Evolutionary conservation across 2,113 vertebrate genomes (phyloP).

Genomic region (Numenius arquata): DNA sequence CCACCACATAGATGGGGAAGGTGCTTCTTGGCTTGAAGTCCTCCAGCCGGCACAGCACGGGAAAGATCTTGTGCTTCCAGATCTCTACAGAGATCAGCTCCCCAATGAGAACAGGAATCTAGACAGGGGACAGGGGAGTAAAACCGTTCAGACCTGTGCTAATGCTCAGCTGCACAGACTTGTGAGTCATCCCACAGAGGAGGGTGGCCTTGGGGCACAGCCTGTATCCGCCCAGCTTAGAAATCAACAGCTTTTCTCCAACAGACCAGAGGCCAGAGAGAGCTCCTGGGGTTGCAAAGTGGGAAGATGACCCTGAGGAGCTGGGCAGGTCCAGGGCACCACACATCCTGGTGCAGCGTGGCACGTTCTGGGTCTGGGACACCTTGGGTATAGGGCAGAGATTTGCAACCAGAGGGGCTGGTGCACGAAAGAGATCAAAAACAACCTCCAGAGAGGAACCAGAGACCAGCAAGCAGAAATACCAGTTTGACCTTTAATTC

Average conservation of each 20-base stretch:
- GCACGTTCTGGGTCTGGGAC: background rate
- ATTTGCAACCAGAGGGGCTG: fast-evolving
- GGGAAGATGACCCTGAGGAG: background rate
- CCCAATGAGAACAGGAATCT: constrained; percentile 86
- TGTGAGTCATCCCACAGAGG: fast-evolving
- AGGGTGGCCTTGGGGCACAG: background rate
- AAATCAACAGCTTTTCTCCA: background rate
- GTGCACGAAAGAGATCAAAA: background rate
- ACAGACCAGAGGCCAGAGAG: background rate
- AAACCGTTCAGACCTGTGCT: background rate
- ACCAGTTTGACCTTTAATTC: constrained; percentile 10
- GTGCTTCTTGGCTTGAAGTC: constrained; percentile 90
- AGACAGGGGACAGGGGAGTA: background rate
- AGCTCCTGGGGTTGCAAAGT: background rate
- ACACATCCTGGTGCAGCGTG: fast-evolving
- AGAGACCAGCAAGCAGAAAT: background rate
- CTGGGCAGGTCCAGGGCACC: background rate
- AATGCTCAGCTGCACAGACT: background rate
- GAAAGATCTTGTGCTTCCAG: constrained; percentile 94
- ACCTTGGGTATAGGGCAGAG: background rate
- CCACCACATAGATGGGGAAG: constrained; percentile 93
- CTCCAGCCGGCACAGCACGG: constrained; percentile 84
- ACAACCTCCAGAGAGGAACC: background rate
- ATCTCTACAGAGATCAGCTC: constrained; percentile 89
- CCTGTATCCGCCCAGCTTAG: background rate